Base-by-base conservation (phyloP, 1,140 invertebrate species). In the Brachystomella parvula region DNA sequence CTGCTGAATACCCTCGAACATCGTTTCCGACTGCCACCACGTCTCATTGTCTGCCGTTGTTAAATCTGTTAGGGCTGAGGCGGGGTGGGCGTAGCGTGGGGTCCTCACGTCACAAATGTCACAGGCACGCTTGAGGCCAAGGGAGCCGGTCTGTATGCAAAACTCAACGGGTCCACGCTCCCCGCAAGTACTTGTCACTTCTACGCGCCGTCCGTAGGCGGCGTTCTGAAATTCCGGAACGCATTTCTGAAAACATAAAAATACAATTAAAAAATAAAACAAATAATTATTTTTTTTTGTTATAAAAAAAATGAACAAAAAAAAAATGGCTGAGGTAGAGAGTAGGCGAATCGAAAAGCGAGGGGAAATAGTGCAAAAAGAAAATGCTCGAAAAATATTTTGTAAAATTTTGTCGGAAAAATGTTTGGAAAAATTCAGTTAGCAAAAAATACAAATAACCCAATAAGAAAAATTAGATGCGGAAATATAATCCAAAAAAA, bases 1-100 rank as follows among this genome's bases (percentile, higher is more conserved):
- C 79, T 87, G 85, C 76, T 96, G 89, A 21, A 96, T 88, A 19
- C 86, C 88, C 73, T 98, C 92, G 69, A 85, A 85, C 92, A 99
- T 96, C 0, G 96, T 98, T 75, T 96, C 91, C 1, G 93, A 96
- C 76, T 98, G 95, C 96, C 96, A 99, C 93, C 94, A 98, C 0
- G 96, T 97, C 68, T 87, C 86, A 75, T 94, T 90, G 49, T 92
- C 87, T 67, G 89, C 86, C 67, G 88, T 88, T 71, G 95, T 90
- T 74, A 91, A 84, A 78, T 99, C 96, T 0, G 94, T 97, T 58
- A 98, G 81, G 76, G 84, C 94, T n/a, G 81, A 77, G 0, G 89
- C 83, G 2, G 87, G 85, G 79, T 94, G 90, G 58, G 87, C 82
- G 19, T 76, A 63, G 1, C 66, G 67, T 0, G 83, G 83, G 0